These are phyloP conservation scores for Lepetodrilus schrolli DNA, from an alignment of 2,888 invertebrate genomes.

Conservation along the genomic window DNA sequence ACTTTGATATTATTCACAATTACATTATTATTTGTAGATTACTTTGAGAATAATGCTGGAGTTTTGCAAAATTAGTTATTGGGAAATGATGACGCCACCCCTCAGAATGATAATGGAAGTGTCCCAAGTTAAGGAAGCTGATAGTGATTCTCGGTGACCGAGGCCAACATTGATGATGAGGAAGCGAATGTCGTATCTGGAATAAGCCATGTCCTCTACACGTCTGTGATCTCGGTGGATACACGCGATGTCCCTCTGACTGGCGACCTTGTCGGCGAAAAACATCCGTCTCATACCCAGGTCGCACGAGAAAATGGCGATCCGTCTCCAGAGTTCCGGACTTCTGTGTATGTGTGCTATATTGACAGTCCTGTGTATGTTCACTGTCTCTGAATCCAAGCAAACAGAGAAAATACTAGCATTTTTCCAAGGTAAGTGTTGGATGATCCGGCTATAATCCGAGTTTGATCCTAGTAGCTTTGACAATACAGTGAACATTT, in stretches of 20 bases:
- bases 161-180: background rate
- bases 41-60: too few relatives aligned
- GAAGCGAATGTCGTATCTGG: background rate
- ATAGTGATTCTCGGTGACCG: conserved; percentile 15
- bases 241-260: background rate
- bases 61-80: background rate
- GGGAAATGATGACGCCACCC: background rate
- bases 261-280: conserved; percentile 1
- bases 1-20: too few relatives aligned
- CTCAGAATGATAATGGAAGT: background rate
- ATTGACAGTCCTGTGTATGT: conserved; percentile 11
- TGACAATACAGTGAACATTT: too few relatives aligned
- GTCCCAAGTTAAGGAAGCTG: background rate
- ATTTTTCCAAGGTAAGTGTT: conserved; percentile 55
- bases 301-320: conserved; percentile 21
- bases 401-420: conserved; percentile 43
- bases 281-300: background rate
- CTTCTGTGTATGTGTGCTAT: background rate
- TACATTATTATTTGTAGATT: too few relatives aligned
- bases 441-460: too few relatives aligned
- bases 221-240: background rate
- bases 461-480: too few relatives aligned
- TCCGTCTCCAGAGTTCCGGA: background rate
- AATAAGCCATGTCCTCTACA: too few relatives aligned
- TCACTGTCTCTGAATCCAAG: background rate